A percentile compares a stretch with the other conserved stretches of the same genome.
phyloP scores from a whole-genome alignment of 2,113 vertebrate species.

The Opisthocomus hoazin region DNA sequence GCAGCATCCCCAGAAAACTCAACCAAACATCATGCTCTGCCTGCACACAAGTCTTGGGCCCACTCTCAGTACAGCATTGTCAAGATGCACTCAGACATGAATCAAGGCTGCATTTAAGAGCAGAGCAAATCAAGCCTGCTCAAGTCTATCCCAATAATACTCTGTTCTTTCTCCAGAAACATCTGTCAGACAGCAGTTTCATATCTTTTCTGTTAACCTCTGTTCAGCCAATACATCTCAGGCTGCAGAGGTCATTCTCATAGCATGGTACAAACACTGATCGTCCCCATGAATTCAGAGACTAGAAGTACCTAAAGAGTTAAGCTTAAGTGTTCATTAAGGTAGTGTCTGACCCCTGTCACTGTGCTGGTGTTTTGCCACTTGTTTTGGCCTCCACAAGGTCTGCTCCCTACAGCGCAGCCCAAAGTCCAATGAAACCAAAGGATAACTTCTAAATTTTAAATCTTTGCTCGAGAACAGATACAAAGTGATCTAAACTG shows the following conservation, averaged over 20 bases:
- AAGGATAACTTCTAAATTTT: not conserved
- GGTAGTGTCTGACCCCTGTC: not conserved
- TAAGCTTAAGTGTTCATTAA: not conserved
- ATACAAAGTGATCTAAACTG: not conserved
- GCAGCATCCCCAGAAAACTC: not conserved
- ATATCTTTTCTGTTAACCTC: not conserved
- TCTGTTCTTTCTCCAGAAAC: not conserved
- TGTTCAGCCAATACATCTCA: not conserved
- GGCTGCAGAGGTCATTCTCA: not conserved
- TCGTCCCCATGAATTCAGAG: not conserved
- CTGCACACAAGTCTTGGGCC: not conserved
- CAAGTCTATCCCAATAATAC: not conserved
- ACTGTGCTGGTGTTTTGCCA: not conserved
- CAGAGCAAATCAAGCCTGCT: not conserved
- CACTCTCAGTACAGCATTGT: not conserved
- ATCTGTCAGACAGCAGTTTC: not conserved
- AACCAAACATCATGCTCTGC: not conserved
- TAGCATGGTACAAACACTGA: not conserved
- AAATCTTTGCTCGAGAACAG: not conserved
- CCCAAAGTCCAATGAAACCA: not conserved
- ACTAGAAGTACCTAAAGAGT: not conserved
- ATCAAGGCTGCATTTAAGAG: not conserved
- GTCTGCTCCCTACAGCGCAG: not conserved
- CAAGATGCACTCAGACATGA: not conserved
- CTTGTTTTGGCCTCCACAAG: not conserved